Evolutionary conservation across 2,113 vertebrate genomes (phyloP), one percentile per base, ranked within the genome.

Genomic region (Delphinapterus leucas): DNA sequence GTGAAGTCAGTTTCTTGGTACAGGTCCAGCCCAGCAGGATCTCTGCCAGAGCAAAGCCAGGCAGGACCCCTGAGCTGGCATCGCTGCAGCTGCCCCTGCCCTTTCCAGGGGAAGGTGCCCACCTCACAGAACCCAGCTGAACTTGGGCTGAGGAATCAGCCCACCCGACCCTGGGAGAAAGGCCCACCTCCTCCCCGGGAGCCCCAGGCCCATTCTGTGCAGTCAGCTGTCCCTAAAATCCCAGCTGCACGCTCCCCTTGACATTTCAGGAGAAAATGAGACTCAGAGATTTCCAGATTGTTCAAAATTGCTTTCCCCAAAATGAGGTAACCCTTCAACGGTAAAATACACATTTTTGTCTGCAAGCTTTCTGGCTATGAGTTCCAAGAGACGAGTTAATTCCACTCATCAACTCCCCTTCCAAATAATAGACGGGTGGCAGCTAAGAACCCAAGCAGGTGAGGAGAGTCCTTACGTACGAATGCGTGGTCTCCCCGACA

Each of bases 381-480:
- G 20, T 18, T 77, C 47, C 58, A 5, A 28, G 25, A 38, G n/a
- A 13, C 0, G 8, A 31, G 23, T 44, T 23, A 6, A 14, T n/a
- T 1, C 0, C 2, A 1, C 3, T 8, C 2, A 12, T 4, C 17
- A 23, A 15, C 9, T 0, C 13, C 2, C 23, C 26, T 38, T 58
- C 53, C 1, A 1, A 3, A 10, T 53, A 26, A 3, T 0, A 1
- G 8, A 0, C 0, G 6, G 18, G 14, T 1, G 44, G 20, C 2
- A 5, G 44, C 6, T 0, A 0, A 10, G 71, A 31, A 11, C 65
- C 14, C 60, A 0, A 0, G 1, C 36, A 5, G 26, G 33, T 0
- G 60, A 0, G 18, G 28, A 83, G 63, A 8, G 20, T 13, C 2
- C 3, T 33, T 31, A 28, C 26, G 10, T 6, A 26, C 4, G 26